These are phyloP conservation scores for Myopa testacea DNA, from an alignment of 2,888 invertebrate genomes.

Conservation along the genomic window DNA sequence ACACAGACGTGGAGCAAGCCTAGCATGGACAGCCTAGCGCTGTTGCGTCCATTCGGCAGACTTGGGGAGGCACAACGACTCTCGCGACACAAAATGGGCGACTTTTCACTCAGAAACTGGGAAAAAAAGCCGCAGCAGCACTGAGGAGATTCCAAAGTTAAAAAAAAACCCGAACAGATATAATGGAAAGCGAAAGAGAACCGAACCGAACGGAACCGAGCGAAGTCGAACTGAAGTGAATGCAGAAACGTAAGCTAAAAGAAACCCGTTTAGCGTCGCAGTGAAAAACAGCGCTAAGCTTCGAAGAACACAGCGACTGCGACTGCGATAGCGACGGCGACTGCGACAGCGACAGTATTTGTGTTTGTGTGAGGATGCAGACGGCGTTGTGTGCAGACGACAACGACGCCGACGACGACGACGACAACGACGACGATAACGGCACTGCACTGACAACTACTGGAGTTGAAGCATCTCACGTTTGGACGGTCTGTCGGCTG, in stretches of 20 bases:
- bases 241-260: conserved; percentile 6
- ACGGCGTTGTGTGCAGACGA: conserved; percentile 4
- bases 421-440: conserved; percentile 25
- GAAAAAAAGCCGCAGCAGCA: background rate
- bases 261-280: conserved; percentile 13
- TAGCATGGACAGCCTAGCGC: too few species aligned
- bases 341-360: conserved; percentile 27
- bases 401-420: conserved; percentile 10
- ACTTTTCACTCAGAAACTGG: background rate
- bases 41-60: too few species aligned
- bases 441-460: conserved; percentile 1
- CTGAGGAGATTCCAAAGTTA: background rate
- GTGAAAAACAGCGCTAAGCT: conserved; percentile 25
- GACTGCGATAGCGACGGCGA: conserved; percentile 26
- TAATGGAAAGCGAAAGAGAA: conserved; percentile 1
- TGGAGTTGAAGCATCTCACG: background rate
- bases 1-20: too few species aligned
- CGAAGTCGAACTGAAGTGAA: conserved; percentile 3
- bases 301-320: conserved; percentile 4
- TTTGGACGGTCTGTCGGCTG: background rate
- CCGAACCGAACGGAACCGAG: conserved; percentile 18
- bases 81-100: background rate
- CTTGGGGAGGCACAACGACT: background rate
- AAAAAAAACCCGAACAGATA: conserved; percentile 11
- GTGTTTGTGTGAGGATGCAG: background rate